Evolutionary conservation across 2,888 invertebrate genomes (phyloP), one percentile per base, ranked within the genome.

Genomic region (Drosophila histrio): DNA sequence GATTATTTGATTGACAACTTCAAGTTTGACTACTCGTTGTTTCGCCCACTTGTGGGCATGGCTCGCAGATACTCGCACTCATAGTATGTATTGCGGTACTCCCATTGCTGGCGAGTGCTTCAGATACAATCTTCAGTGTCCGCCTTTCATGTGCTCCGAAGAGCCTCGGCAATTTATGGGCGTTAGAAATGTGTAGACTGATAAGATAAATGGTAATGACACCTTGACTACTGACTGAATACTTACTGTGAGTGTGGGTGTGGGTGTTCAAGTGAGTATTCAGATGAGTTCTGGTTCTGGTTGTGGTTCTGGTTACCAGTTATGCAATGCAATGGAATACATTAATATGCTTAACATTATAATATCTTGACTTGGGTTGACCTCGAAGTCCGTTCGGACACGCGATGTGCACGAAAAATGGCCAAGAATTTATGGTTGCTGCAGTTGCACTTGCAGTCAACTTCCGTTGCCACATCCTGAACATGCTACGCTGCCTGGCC

Each of bases 391-490:
- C 15, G 26, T 36, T 28, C 7, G 3, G 26, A 6, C 69, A 69
- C 58, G 70, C 57, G 39, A 63, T 38, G 38, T 52, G 34, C 47
- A 24, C 13, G 9, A 52, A 26, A 39, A 7, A n/a, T 13, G 32
- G 22, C 15, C 13, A 39, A 30, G 32, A 50, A 66, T 66, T 72
- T 67, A 62, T 62, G 38, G 46, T 11, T 17, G 34, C 28, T 34
- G 59, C 60, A 46, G 17, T 46, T 63, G 36, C 50, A 38, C 24
- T 50, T 69, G 44, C 39, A 39, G 24, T 34, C 24, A 28, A 56
- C 69, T 57, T 72, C 63, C 69, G 69, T 26, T 61, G 53, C 19
- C 49, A 73, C 54, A 68, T 72, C 73, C 73, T 72, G 68, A 28
- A 28, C 24, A 49, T 38, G 52, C 50, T 39, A 39, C n/a, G 8